Conservation (phyloP, 2,113 vertebrate species). For the Meriones unguiculatus region DNA sequence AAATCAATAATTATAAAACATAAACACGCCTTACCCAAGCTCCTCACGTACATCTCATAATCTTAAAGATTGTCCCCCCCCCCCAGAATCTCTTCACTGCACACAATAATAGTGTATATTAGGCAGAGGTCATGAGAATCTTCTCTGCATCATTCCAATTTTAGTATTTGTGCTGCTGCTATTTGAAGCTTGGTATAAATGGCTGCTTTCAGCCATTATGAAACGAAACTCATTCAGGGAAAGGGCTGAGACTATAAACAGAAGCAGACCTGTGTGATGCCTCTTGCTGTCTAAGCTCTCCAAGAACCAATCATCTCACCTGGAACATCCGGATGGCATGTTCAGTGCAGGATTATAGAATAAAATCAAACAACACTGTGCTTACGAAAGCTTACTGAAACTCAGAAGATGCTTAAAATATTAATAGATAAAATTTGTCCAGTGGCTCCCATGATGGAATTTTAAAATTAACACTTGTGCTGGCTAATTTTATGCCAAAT, state of each 20-base stretch:
- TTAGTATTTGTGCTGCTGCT: not conserved
- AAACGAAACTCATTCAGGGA: not conserved
- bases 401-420: not conserved
- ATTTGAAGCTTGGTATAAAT: not conserved
- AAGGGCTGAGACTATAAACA: not conserved
- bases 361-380: not conserved
- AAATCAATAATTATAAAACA: not conserved
- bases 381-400: not conserved
- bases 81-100: not conserved
- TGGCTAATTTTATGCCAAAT: not conserved
- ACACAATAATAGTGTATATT: not conserved
- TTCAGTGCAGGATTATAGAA: not conserved
- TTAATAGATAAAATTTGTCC: conserved; percentile 12
- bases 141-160: not conserved
- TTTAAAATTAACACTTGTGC: conserved; percentile 23
- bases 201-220: not conserved
- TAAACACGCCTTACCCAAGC: not conserved
- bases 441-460: not conserved
- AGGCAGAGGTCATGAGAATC: not conserved
- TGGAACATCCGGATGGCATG: not conserved
- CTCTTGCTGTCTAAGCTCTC: not conserved
- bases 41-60: not conserved
- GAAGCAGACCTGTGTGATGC: not conserved
- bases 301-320: not conserved
- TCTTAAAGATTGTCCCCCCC: not conserved